Conservation (phyloP, 2,113 vertebrate species). For the Microcebus lehilahytsara region DNA sequence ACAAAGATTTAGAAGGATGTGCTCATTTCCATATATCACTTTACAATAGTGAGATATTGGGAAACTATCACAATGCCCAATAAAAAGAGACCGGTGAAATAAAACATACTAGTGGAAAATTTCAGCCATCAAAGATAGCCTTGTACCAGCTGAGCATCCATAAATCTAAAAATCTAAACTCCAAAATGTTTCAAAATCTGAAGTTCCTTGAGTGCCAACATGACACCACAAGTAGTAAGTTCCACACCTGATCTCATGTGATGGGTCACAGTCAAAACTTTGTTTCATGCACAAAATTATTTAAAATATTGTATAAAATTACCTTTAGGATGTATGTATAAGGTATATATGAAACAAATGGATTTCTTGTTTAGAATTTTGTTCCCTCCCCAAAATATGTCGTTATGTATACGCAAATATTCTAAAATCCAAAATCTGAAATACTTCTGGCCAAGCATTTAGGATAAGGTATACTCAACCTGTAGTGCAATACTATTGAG, state of each 20-base stretch:
- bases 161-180: neutral
- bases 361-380: neutral
- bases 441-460: neutral
- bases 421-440: neutral
- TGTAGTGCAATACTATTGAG: neutral
- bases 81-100: neutral
- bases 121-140: neutral
- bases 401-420: neutral
- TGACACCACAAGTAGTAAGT: neutral
- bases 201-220: neutral
- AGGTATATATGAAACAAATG: neutral
- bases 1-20: neutral
- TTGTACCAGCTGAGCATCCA: neutral
- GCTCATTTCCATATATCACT: neutral
- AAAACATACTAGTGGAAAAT: neutral
- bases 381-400: neutral
- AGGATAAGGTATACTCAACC: neutral
- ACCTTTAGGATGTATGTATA: neutral
- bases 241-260: neutral
- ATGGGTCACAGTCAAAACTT: neutral
- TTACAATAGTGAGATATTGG: neutral
- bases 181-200: neutral
- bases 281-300: neutral
- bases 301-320: neutral
- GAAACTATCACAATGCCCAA: neutral